Base-by-base conservation (phyloP, 2,888 invertebrate genomes). In the Psylliodes chrysocephalus region DNA sequence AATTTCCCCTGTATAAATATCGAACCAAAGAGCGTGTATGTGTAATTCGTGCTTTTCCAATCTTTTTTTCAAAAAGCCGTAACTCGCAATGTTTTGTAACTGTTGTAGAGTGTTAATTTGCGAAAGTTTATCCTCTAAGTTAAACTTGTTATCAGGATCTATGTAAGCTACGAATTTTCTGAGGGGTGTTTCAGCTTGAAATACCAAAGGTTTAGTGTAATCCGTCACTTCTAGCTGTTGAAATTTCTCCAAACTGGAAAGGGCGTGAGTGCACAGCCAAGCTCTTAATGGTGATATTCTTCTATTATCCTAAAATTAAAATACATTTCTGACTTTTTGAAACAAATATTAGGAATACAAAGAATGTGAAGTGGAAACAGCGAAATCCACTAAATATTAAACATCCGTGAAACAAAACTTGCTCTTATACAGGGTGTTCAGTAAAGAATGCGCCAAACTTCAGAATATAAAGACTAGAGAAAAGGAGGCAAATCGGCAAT, bases 21-120 rank as follows among this genome's bases (percentile, higher is more conserved):
- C 98, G 81, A 98, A 97, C 98, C 98, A 98, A 35, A 98, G 84
- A 0, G 97, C 98, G 77, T 95, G 96, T 70, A 97, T 91, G 75
- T 94, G 93, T 40, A 96, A 85, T 78, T 94, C 89, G 73, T 94
- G 91, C 42, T 87, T 88, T 79, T 93, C 90, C 12, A 97, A 84
- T 1, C 94, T 88, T 67, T 89, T 89, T 77, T 92, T 92, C 33
- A 97, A 83, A 84, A 96, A 95, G 38, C 94, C 93, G 79, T 97
- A 96, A 10, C 95, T 95, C 1, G 95, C 93, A 47, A 97, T 89
- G 80, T 97, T 96, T 80, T 96, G 94, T 68, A 96, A 83, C 82
- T 97, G 96, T 78, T 96, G 94, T 35, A 97, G 84, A 4, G 95
- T 94, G 77, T 96, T 96, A 4, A 95, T 95, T 87, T 96, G 96